phyloP scores from a whole-genome alignment of 2,888 invertebrate genomes.

The Griposia aprilina region DNA sequence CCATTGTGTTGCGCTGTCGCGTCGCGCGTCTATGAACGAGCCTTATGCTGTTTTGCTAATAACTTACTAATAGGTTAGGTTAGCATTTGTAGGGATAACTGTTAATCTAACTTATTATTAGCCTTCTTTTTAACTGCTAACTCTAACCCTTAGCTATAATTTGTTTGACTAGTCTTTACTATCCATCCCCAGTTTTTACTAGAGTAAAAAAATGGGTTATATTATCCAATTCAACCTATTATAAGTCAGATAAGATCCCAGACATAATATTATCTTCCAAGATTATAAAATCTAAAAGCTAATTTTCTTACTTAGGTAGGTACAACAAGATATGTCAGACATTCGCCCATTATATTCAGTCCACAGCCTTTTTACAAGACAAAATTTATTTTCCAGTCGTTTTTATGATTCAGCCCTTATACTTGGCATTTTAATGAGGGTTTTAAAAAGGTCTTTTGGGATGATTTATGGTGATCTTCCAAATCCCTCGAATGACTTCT shows the following conservation, averaged over 20 bases:
- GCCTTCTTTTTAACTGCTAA: no score
- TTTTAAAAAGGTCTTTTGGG: constrained; percentile 74
- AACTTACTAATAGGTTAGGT: no score
- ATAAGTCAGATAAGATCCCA: neutral
- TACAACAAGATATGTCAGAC: constrained; percentile 24
- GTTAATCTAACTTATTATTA: no score
- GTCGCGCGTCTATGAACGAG: no score
- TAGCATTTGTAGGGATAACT: no score
- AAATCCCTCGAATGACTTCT: constrained; percentile 75
- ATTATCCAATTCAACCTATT: neutral
- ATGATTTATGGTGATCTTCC: constrained; percentile 83
- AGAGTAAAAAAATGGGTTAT: neutral
- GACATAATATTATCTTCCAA: neutral
- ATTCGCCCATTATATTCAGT: constrained; percentile 39
- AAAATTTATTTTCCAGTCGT: constrained; percentile 67
- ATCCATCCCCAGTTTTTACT: neutral
- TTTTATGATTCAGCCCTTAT: constrained; percentile 79
- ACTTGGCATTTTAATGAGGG: constrained; percentile 84
- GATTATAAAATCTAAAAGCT: constrained; percentile 7
- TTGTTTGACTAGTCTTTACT: no score
- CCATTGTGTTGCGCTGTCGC: no score
- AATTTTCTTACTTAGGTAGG: constrained; percentile 25
- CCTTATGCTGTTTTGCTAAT: no score
- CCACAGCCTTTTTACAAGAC: constrained; percentile 51
- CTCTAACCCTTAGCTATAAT: neutral